These are phyloP conservation scores for Ceratitis capitata DNA, from an alignment of 1,140 invertebrate genomes.

Conservation along the genomic window DNA sequence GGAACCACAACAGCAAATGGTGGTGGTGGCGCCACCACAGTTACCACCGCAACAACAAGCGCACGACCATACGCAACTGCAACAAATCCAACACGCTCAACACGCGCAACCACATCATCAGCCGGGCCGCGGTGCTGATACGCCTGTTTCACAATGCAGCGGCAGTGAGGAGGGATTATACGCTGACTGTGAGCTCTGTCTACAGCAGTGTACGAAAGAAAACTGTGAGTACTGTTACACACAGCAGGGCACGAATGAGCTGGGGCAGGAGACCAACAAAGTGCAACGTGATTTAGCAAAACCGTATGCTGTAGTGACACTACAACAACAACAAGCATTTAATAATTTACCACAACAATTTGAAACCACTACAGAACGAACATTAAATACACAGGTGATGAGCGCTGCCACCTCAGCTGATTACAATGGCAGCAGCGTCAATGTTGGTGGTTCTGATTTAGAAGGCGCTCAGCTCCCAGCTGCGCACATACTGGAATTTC, in stretches of 20 bases:
- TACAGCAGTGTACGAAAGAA: slow-evolving; percentile 60
- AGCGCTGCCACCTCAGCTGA: not conserved
- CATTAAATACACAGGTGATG: not conserved
- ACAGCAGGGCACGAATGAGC: slow-evolving; percentile 18
- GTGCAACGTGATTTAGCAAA: not conserved
- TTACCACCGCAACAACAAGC: not conserved
- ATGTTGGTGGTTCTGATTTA: not conserved
- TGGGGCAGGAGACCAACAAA: not conserved
- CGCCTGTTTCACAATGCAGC: not conserved
- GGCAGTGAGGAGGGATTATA: slow-evolving; percentile 40
- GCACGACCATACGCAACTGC: not conserved
- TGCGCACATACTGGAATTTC: slow-evolving; percentile 62
- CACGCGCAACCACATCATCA: not conserved
- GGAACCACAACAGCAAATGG: slow-evolving; percentile 41
- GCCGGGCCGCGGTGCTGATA: not conserved
- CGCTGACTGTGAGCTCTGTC: slow-evolving; percentile 59
- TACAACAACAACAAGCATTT: slow-evolving; percentile 10
- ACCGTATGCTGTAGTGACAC: slow-evolving; percentile 2
- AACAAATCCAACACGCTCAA: not conserved
- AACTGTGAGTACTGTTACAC: slow-evolving; percentile 59
- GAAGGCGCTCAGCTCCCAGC: slow-evolving; percentile 44
- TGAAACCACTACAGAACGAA: not conserved
- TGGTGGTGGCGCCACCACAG: not conserved
- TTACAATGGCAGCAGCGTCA: not conserved
- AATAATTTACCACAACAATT: not conserved